A percentile compares a stretch with the other conserved stretches of the same genome.
Conservation (phyloP, 2,797 vertebrate species). For the Neoniphon sammara region DNA sequence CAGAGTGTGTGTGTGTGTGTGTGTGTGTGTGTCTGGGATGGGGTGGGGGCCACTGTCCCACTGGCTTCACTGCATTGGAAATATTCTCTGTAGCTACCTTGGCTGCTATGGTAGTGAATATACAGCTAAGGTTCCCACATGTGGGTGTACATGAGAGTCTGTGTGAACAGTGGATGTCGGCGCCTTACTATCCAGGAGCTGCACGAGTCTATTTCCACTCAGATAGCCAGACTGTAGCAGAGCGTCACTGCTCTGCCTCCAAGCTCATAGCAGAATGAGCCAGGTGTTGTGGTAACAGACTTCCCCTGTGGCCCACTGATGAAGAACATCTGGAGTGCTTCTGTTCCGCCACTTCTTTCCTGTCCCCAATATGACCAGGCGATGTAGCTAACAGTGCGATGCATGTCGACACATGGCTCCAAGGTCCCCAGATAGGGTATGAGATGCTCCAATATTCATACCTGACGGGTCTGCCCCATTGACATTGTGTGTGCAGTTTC, state of each 20-base stretch:
- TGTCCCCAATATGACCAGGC: constrained; percentile 87
- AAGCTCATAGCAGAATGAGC: constrained; percentile 74
- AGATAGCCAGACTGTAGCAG: constrained; percentile 72
- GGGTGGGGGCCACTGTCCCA: neutral
- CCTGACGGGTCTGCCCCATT: constrained; percentile 75
- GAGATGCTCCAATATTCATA: constrained; percentile 76
- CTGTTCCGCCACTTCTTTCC: constrained; percentile 85
- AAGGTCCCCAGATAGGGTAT: constrained; percentile 80
- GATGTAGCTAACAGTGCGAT: constrained; percentile 84
- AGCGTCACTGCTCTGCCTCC: constrained; percentile 66
- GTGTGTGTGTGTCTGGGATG: too few species aligned
- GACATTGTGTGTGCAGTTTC: constrained; percentile 71
- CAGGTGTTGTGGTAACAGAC: constrained; percentile 84
- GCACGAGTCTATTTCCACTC: constrained; percentile 53
- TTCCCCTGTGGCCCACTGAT: constrained; percentile 86
- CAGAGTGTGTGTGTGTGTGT: neutral
- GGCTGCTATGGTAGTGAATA: neutral
- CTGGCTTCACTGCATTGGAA: neutral
- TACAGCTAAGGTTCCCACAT: constrained; percentile 51
- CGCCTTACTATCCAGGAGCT: constrained; percentile 33
- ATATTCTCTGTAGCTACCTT: neutral
- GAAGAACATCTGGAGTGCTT: constrained; percentile 87
- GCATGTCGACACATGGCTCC: constrained; percentile 85
- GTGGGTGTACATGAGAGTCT: constrained; percentile 41
- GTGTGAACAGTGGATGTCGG: constrained; percentile 39